Evolutionary conservation across 2,797 vertebrate species (phyloP), one percentile per base, ranked within the genome.

Genomic region (Hylomyscus alleni): DNA sequence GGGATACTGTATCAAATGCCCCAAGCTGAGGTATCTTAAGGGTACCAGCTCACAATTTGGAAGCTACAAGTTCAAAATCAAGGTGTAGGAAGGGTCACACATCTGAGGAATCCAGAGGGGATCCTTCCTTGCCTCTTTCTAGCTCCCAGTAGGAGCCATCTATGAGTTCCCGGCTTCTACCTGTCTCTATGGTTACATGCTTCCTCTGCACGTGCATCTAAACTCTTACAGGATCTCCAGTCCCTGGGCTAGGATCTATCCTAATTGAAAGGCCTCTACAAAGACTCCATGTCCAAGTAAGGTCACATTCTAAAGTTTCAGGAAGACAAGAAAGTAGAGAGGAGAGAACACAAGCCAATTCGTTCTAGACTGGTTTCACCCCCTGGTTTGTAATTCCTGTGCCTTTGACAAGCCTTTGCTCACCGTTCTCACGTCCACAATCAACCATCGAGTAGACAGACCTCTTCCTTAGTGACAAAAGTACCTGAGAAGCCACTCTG

Each of bases 271-370:
- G 37, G 50, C 31, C 37, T 60, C 75, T 82, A 24, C 60, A 92
- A 90, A 85, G 8, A 85, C 29, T 22, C 67, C 24, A 54, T 92
- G 58, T 90, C 52, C 76, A 92, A 93, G 89, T 73, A 81, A 52
- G 9, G 47, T 69, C 82, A 88, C 24, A 82, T 90, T 92, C 89
- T 6, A 7, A 82, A 60, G 72, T 29, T 82, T 58, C 65, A 80
- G 47, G 54, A 87, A 37, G 60, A 87, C 24, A 37, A 15, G 37
- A 83, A 37, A 62, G 44, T 22, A 0, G 8, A 26, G 56, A 29
- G 4, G 3, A 40, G 44, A 56, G 9, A 29, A 2, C 24, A 65
- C 20, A 26, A n/a, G 3, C 83, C 62, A 80, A 62, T 22, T 14
- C 2, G 65, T 15, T 52, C 20, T 6, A 22, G 31, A 13, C 10